These are phyloP conservation scores for Empidonax traillii DNA, from an alignment of 2,113 vertebrate genomes.

Conservation along the genomic window DNA sequence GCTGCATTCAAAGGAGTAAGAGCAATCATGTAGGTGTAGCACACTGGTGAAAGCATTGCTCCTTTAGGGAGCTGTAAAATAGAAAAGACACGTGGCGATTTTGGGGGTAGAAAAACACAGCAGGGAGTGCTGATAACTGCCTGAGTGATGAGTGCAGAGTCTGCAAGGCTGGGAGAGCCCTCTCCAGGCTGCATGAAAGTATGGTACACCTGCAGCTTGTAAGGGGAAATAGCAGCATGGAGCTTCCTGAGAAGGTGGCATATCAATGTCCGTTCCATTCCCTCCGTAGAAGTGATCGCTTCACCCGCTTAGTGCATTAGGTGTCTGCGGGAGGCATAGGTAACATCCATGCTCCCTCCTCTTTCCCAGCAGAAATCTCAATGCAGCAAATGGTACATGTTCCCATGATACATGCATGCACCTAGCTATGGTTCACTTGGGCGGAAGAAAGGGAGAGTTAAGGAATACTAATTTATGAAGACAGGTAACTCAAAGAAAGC, in stretches of 20 bases:
- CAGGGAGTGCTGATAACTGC: background rate
- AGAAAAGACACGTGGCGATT: background rate
- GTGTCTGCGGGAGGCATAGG: accelerated
- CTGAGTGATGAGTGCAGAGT: background rate
- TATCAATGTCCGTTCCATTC: background rate
- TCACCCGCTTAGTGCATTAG: background rate
- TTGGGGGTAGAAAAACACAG: background rate
- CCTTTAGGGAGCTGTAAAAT: background rate
- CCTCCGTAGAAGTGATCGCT: background rate
- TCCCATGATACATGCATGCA: background rate
- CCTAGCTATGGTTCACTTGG: background rate
- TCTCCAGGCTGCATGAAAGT: background rate
- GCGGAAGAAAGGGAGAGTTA: background rate
- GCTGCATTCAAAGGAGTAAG: background rate
- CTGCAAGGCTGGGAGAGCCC: background rate
- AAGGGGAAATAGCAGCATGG: background rate
- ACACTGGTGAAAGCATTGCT: background rate
- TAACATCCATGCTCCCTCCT: background rate
- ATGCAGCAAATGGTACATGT: background rate
- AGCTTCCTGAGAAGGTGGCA: background rate
- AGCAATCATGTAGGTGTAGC: background rate
- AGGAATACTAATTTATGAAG: background rate
- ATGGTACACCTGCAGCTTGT: accelerated
- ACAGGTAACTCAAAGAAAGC: background rate
- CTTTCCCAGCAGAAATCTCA: background rate